Base-by-base conservation (phyloP, 2,113 vertebrate species). In the Etheostoma cragini region DNA sequence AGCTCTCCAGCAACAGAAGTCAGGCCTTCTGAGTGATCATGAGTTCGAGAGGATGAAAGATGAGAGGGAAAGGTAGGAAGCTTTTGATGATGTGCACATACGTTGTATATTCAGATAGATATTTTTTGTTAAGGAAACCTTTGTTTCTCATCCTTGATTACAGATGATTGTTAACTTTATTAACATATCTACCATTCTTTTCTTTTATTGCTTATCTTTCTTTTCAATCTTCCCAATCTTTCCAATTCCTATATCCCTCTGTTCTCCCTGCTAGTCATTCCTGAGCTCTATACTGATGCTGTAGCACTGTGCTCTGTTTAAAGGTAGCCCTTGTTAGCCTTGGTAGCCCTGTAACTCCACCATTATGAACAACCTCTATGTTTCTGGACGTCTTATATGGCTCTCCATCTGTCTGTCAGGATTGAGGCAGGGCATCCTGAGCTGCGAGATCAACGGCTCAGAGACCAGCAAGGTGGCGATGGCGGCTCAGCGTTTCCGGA, bases 371-470 rank as follows among this genome's bases (percentile, higher is more conserved):
- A 35, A 33, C 53, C 52, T 72, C 50, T 15, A 6, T 33, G 16
- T 19, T 38, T 63, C n/a, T 6, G 46, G 16, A 52, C 19, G 19
- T 30, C 26, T 53, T n/a, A 61, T 61, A 16, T 62, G 8, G 5
- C 54, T 79, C 24, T 72, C 2, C 12, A 1, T 84, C 21, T 71
- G 24, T 76, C 45, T 50, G 84, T 88, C 87, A 99, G 98, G 92
- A 98, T 98, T 71, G 97, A 96, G 87, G 93, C 95, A 16, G 96
- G 95, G 68, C 97, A 98, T 88, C 96, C 97, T 30, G 98, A 99
- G 88, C 89, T 98, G 80, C 90, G 95, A 16, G 96, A 98, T 60
- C 95, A 95, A 8, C 95, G 95, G 12, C 86, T 93, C 72, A 95
- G 94, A 82, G 93, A 91, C 8, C 94, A 80, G 60, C 87, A 71